phyloP scores from a whole-genome alignment of 2,888 invertebrate species.

The Philereme vetulata region DNA sequence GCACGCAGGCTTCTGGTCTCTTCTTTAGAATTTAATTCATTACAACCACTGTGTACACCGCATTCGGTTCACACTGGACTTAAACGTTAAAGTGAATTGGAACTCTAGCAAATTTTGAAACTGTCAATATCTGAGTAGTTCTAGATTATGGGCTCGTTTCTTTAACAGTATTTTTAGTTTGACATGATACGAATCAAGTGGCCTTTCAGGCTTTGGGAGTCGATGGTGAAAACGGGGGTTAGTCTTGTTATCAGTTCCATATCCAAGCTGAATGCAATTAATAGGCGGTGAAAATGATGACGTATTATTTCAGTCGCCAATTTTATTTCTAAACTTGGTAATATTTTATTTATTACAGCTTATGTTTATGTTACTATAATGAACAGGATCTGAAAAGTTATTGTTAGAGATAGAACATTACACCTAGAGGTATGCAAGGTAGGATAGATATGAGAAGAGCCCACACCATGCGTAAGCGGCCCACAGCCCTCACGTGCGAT shows the following conservation, averaged over 20 bases:
- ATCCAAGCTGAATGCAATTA: constrained; percentile 66
- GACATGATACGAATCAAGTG: constrained; percentile 2
- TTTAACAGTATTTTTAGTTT: too few relatives aligned
- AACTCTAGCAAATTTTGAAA: too few relatives aligned
- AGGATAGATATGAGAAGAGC: constrained; percentile 20
- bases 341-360: constrained; percentile 3
- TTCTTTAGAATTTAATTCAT: too few relatives aligned
- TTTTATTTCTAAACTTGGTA: neutral
- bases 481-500: constrained; percentile 63
- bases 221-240: constrained; percentile 27
- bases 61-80: too few relatives aligned
- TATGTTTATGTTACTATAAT: neutral
- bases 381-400: constrained; percentile 1
- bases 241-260: constrained; percentile 48
- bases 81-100: too few relatives aligned
- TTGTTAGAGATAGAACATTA: neutral
- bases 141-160: too few relatives aligned
- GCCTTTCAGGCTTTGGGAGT: constrained; percentile 9
- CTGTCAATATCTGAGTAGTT: too few relatives aligned
- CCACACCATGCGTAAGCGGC: constrained; percentile 74
- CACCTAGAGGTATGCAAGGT: neutral
- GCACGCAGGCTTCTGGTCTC: too few relatives aligned
- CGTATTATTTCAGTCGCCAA: constrained; percentile 21
- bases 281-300: constrained; percentile 50
- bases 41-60: too few relatives aligned